Base-by-base conservation (phyloP, 1,140 invertebrate species). In the Rhizoglyphus robini region DNA sequence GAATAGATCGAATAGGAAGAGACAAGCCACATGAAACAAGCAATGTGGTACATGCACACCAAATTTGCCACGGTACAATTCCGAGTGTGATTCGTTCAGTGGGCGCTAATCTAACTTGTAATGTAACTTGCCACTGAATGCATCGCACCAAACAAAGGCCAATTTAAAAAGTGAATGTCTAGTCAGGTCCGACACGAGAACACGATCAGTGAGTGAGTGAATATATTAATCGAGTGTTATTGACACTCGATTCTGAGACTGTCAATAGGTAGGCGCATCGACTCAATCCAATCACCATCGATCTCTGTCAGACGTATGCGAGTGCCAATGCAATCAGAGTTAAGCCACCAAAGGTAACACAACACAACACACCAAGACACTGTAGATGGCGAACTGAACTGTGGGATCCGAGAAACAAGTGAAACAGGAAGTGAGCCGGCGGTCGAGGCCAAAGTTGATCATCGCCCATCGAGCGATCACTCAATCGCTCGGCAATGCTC, bases 371-470 rank as follows among this genome's bases (percentile, higher is more conserved):
- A n/a, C n/a, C n/a, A n/a, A n/a, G n/a, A n/a, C n/a, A n/a, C n/a
- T 54, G 51, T 23, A 54, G 51, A 27, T 54, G 51, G 23, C 51
- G 51, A 54, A 54, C 15, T n/a, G n/a, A n/a, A n/a, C n/a, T n/a
- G n/a, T n/a, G n/a, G n/a, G 20, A 32, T 8, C 20, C 23, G 51
- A 32, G 51, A 23, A 15, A 54, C 51, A 54, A 54, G 51, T 54
- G 51, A 54, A 54, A 54, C 51, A 54, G 51, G 51, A 54, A 54
- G 51, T 54, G 51, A 54, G 15, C 18, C 36, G 36, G 8, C 8
- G 36, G 18, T 18, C 8, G 36, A 18, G 8, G n/a, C n/a, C n/a
- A n/a, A n/a, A 41, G 18, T 41, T 41, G 36, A 41, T 41, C 18
- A 18, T n/a, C 8, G 18, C 36, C 36, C 8, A 41, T 41, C 36